Evolutionary conservation across 2,113 vertebrate genomes (phyloP), one percentile per base, ranked within the genome.

Genomic region (Nycticorax nycticorax): DNA sequence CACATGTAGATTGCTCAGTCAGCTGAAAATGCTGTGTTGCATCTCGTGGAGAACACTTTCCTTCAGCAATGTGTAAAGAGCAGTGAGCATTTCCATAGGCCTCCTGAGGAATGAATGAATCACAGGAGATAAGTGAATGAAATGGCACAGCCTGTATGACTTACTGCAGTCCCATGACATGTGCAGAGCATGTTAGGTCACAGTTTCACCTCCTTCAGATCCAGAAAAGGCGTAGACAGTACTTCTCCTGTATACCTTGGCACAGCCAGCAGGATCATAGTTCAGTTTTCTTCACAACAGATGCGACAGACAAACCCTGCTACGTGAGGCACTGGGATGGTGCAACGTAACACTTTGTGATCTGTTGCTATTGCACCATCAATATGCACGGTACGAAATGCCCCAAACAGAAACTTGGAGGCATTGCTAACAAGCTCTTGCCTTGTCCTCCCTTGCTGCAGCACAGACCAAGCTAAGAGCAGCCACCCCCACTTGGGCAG

Each of bases 301-400:
- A 30, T 7, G 37, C 17, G 68, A 43, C 10, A 18, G 39, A 27
- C 15, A 69, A 76, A 21, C 26, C 39, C 87, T 50, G 50, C 45
- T 72, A 50, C 0, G 1, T 35, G 45, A 0, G 2, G 28, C 68
- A 27, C 19, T 37, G 43, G 33, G 2, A 8, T 24, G 67, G 7
- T 32, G 62, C 23, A 39, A 52, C 0, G 0, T 32, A 26, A 53
- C 16, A 1, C 47, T 12, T n/a, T 33, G 32, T 57, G 87, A 26
- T 33, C 17, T 73, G 37, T 4, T 37, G 30, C 12, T 23, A 14
- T 55, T 60, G 33, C 41, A 48, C 16, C 37, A 16, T 35, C 45
- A 6, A 19, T 4, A 20, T 1, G 37, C 15, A 48, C 28, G 9
- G 28, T 8, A 30, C 5, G 0, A 47, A 91, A 27, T 4, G 19